Evolutionary conservation across 2,888 invertebrate species (phyloP).

Genomic region (Eristalis pertinax): DNA sequence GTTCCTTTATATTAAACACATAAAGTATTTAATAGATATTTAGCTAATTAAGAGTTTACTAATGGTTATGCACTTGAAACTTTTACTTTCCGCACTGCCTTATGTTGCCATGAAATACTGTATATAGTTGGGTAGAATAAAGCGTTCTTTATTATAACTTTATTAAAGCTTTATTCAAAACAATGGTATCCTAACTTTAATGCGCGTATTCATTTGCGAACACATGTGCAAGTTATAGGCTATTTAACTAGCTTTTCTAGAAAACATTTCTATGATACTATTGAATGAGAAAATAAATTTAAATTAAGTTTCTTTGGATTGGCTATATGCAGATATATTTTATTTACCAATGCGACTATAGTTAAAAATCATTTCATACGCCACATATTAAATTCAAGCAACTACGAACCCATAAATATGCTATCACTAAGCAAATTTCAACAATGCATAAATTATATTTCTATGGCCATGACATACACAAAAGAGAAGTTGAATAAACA

Average conservation of each 20-base stretch:
- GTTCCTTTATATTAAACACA: background rate
- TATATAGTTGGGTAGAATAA: background rate
- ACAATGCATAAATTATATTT: too few species aligned
- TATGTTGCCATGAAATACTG: constrained; percentile 18
- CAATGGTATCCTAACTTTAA: background rate
- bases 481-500: too few species aligned
- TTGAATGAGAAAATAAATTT: background rate
- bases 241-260: background rate
- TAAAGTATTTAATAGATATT: constrained; percentile 28
- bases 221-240: background rate
- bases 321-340: background rate
- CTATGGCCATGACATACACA: too few species aligned
- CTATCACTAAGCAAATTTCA: too few species aligned
- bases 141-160: background rate
- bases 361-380: too few species aligned
- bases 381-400: too few species aligned
- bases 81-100: constrained; percentile 55
- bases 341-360: too few species aligned
- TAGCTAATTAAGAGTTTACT: constrained; percentile 9
- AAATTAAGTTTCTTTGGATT: background rate
- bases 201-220: too few species aligned
- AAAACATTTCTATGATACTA: background rate
- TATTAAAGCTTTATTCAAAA: background rate
- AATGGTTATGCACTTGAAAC: constrained; percentile 55
- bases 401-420: too few species aligned